These are phyloP conservation scores for Chorisops tibialis DNA, from an alignment of 2,888 invertebrate genomes.

Conservation along the genomic window DNA sequence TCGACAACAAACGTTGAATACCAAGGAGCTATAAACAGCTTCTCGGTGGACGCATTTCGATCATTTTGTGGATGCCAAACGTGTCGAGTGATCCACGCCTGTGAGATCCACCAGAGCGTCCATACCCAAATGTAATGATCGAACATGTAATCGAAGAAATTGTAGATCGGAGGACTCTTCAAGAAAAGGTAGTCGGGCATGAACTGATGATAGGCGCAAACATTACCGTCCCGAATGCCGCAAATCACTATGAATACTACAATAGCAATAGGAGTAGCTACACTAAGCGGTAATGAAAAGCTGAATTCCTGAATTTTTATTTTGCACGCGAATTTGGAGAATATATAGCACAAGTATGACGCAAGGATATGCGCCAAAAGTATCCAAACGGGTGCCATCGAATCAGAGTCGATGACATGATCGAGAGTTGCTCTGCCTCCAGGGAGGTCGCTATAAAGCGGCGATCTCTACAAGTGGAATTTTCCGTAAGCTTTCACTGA, in stretches of 20 bases:
- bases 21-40: conserved; percentile 78
- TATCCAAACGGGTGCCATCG: conserved; percentile 55
- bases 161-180: conserved; percentile 67
- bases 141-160: conserved; percentile 57
- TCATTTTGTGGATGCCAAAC: conserved; percentile 82
- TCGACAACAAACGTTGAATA: conserved; percentile 80
- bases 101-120: conserved; percentile 77
- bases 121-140: conserved; percentile 72
- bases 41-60: conserved; percentile 78
- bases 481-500: background rate
- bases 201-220: conserved; percentile 63
- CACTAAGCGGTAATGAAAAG: conserved; percentile 76
- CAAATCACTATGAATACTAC: conserved; percentile 65
- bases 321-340: conserved; percentile 80
- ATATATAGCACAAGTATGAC: conserved; percentile 65
- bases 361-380: conserved; percentile 63
- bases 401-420: conserved; percentile 37
- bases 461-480: conserved; percentile 9
- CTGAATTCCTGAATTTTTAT: conserved; percentile 85
- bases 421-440: background rate
- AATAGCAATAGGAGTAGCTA: conserved; percentile 72
- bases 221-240: conserved; percentile 61
- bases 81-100: conserved; percentile 82
- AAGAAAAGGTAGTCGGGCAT: conserved; percentile 85
- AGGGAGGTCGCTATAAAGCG: conserved; percentile 21